A percentile compares a stretch with the other conserved stretches of the same genome.
phyloP scores from a whole-genome alignment of 2,888 invertebrate species.

The Cosmopolites sordidus region DNA sequence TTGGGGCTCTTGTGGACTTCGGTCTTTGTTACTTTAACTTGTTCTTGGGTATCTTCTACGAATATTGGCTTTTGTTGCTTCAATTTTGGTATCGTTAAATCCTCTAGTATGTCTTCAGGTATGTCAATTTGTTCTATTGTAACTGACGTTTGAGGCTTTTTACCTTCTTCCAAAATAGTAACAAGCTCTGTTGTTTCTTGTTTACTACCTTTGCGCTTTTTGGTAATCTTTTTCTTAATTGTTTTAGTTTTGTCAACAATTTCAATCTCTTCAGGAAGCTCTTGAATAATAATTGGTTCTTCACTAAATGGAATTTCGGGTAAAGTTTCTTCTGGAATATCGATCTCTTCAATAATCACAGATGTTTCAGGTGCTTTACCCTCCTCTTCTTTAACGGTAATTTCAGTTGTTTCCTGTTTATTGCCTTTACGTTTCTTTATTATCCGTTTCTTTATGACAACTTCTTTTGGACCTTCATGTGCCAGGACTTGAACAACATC shows the following conservation, averaged over 20 bases:
- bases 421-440: constrained; percentile 47
- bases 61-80: constrained; percentile 18
- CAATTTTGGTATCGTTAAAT: constrained; percentile 7
- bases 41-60: constrained; percentile 40
- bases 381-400: constrained; percentile 35
- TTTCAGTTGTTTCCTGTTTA: constrained; percentile 44
- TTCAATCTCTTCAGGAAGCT: constrained; percentile 36
- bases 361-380: constrained; percentile 46
- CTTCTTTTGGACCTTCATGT: constrained; percentile 19
- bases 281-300: constrained; percentile 30
- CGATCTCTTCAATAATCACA: constrained; percentile 43
- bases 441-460: constrained; percentile 38
- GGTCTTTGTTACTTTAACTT: constrained; percentile 23
- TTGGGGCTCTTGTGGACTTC: constrained; percentile 25
- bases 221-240: constrained; percentile 35
- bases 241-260: constrained; percentile 36
- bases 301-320: constrained; percentile 19
- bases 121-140: constrained; percentile 31
- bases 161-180: constrained; percentile 38
- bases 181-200: constrained; percentile 43
- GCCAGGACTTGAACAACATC: constrained; percentile 32
- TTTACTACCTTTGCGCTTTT: constrained; percentile 47
- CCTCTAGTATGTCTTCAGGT: constrained; percentile 12
- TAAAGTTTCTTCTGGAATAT: constrained; percentile 33
- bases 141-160: constrained; percentile 39